Evolutionary conservation across 1,140 invertebrate genomes (phyloP), one percentile per base, ranked within the genome.

Genomic region (Diprion similis): DNA sequence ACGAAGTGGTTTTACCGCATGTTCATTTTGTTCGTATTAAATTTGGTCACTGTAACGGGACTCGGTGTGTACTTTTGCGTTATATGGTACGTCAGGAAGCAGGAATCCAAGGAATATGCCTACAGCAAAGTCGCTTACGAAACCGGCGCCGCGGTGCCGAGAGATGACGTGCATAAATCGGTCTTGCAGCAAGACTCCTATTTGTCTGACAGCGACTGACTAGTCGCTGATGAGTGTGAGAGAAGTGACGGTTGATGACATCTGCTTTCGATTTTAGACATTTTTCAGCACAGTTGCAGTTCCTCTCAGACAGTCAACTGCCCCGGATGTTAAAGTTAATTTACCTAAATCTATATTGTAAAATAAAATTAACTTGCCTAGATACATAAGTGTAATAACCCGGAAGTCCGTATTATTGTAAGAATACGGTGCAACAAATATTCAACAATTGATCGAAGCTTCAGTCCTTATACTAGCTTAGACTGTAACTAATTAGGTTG

Each of bases 1-100:
- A 82, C 81, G 19, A 46, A 78, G 9, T 84, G 83, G 83, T 81
- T 78, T 72, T 79, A 79, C 64, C 65, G 78, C 17, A 78, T 82
- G 77, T 72, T 76, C n/a, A 46, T 83, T 4, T 15, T 76, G 1
- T 77, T 83, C n/a, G 51, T 65, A 8, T 7, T 82, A 17, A 82
- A 78, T 67, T 13, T 78, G 46, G 45, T 78, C 37, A 70, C 70
- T 11, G 73, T 82, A 3, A 47, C 46, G 11, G 17, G 13, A 9
- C 15, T 72, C 0, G 18, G 74, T 3, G 47, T 79, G 13, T 82
- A 77, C 65, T 19, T 76, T 1, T 68, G 10, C 10, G 18, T 68
- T 10, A 64, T 11, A 15, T 73, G 74, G 75, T 73, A 68, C 46
- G 9, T 70, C 11, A 67, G 71, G 15, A 74, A 48, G 10, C 71